Conservation (phyloP, 1,140 invertebrate species). For the Drosophila tani region DNA sequence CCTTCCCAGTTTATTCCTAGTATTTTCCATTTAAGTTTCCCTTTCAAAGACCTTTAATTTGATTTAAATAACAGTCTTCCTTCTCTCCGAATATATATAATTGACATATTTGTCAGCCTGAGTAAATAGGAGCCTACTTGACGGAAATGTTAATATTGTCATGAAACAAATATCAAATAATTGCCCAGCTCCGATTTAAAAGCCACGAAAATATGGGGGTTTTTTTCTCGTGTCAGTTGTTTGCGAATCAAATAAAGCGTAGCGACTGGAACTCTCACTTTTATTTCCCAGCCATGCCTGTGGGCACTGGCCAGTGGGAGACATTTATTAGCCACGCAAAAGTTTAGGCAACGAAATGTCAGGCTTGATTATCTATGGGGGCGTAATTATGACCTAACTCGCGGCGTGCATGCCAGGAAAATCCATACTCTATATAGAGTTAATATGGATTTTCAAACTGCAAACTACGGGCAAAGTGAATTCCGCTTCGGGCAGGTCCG, state of each 20-base stretch:
- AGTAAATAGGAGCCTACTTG: constrained; percentile 11
- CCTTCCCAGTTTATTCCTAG: not conserved
- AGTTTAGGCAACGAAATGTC: constrained; percentile 73
- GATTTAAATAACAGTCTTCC: too few relatives aligned
- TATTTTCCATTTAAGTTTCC: not conserved
- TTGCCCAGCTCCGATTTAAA: constrained; percentile 15
- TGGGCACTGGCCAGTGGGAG: not conserved
- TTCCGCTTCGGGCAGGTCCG: not conserved
- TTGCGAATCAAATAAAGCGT: constrained; percentile 66
- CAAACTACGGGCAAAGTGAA: constrained; percentile 6
- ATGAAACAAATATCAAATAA: constrained; percentile 12
- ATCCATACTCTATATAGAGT: constrained; percentile 57
- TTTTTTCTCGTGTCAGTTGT: constrained; percentile 25
- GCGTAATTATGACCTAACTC: constrained; percentile 74
- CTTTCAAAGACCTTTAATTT: not conserved
- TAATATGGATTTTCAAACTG: constrained; percentile 54
- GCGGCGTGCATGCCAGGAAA: constrained; percentile 54
- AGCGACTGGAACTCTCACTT: constrained; percentile 65
- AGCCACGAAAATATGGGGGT: not conserved
- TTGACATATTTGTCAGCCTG: constrained; percentile 3
- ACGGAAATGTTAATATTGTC: constrained; percentile 20
- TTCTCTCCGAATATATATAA: not conserved
- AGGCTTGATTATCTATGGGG: constrained; percentile 66
- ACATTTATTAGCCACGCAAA: constrained; percentile 37
- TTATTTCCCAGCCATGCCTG: constrained; percentile 40